Conservation (phyloP, 2,888 invertebrate species). For the Nephrotoma appendiculata region DNA sequence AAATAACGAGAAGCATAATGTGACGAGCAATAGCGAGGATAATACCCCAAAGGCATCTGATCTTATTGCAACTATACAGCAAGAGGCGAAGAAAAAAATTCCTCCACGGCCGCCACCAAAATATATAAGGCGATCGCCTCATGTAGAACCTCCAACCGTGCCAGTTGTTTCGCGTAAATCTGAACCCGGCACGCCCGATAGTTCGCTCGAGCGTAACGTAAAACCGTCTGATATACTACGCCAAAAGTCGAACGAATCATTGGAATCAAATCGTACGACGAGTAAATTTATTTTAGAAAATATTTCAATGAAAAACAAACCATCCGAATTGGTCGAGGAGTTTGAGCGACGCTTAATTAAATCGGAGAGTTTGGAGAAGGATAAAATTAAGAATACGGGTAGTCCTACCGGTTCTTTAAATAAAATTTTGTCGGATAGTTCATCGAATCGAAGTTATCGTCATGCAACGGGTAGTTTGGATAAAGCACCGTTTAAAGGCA, state of each 20-base stretch:
- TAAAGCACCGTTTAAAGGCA: slow-evolving; percentile 17
- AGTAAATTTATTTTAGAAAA: slow-evolving; percentile 32
- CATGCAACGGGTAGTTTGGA: slow-evolving; percentile 31
- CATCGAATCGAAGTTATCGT: slow-evolving; percentile 11
- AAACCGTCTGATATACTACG: slow-evolving; percentile 33
- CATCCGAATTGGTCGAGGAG: slow-evolving; percentile 29
- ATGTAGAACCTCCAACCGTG: slow-evolving; percentile 40
- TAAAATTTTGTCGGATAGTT: slow-evolving; percentile 14
- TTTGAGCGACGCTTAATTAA: slow-evolving; percentile 30
- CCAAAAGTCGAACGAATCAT: slow-evolving; percentile 31
- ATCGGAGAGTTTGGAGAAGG: slow-evolving; percentile 29
- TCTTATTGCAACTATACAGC: slow-evolving; percentile 25
- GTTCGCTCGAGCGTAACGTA: slow-evolving; percentile 30
- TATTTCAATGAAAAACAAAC: slow-evolving; percentile 23
- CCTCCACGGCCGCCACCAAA: slow-evolving; percentile 52
- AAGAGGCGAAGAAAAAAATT: slow-evolving; percentile 45
- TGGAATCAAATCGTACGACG: slow-evolving; percentile 27
- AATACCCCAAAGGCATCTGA: background rate
- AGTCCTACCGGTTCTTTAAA: slow-evolving; percentile 29
- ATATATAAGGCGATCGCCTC: slow-evolving; percentile 40
- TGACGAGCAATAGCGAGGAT: background rate
- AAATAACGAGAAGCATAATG: background rate
- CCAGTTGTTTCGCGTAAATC: slow-evolving; percentile 15
- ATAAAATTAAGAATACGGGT: slow-evolving; percentile 20
- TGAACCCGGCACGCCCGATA: slow-evolving; percentile 24